phyloP scores from a whole-genome alignment of 2,888 invertebrate species.

The Trachelus troglodyta region DNA sequence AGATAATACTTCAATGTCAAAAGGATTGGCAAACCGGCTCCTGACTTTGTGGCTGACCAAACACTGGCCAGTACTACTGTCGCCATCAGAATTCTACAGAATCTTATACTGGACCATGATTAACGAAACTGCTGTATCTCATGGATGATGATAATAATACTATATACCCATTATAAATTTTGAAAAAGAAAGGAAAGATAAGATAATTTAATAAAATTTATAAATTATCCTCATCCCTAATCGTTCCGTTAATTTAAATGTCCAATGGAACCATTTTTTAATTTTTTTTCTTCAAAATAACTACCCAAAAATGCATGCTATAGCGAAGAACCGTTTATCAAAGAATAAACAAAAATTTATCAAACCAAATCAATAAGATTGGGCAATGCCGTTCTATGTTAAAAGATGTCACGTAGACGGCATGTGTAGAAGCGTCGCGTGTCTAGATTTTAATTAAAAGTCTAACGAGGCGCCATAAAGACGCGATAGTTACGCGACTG shows the following conservation, averaged over 20 bases:
- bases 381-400: neutral
- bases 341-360: neutral
- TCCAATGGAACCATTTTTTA: no score
- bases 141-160: neutral
- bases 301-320: no score
- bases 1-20: neutral
- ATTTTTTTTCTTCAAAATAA: no score
- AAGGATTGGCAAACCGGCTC: neutral
- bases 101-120: neutral
- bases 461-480: conserved; percentile 17
- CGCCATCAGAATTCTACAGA: neutral
- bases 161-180: neutral
- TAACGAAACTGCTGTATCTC: neutral
- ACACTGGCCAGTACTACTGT: neutral
- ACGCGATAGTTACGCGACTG: neutral
- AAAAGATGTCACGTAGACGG: conserved; percentile 1
- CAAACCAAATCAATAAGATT: neutral
- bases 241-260: no score
- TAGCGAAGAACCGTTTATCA: no score
- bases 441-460: conserved; percentile 18
- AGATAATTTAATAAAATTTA: no score
- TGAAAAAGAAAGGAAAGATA: no score
- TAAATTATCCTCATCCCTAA: no score
- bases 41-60: neutral
- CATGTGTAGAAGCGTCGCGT: neutral